phyloP scores from a whole-genome alignment of 2,113 vertebrate species.

The Tenrec ecaudatus region DNA sequence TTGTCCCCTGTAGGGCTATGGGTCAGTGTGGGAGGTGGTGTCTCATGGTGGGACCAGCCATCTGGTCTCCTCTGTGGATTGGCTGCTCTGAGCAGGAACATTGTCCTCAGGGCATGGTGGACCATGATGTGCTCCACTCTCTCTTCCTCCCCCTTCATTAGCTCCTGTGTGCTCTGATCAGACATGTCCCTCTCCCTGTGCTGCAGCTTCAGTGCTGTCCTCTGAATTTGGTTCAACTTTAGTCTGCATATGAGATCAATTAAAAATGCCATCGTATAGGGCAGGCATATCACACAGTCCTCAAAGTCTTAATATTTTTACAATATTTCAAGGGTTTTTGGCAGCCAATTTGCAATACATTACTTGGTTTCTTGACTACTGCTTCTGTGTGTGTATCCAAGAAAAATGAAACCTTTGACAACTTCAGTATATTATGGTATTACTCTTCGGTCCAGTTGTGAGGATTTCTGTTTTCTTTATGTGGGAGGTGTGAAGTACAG shows the following conservation, averaged over 20 bases:
- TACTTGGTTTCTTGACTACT: background rate
- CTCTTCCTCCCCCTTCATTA: too few species aligned
- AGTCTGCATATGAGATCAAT: background rate
- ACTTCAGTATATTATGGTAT: background rate
- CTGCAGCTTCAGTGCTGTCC: too few species aligned
- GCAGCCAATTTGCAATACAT: background rate
- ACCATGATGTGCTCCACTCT: too few species aligned
- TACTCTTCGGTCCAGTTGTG: background rate
- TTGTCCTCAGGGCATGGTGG: too few species aligned
- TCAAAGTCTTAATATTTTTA: background rate
- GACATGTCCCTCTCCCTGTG: too few species aligned
- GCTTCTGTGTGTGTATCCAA: background rate
- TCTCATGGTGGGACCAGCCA: too few species aligned
- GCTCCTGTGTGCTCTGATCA: too few species aligned
- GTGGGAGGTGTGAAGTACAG: background rate
- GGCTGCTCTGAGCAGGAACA: too few species aligned
- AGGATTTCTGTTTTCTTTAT: background rate
- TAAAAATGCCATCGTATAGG: background rate
- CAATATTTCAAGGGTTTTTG: background rate
- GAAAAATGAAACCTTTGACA: background rate
- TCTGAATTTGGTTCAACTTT: background rate
- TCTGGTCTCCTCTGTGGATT: too few species aligned
- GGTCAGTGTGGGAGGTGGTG: too few species aligned
- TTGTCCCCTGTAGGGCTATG: too few species aligned
- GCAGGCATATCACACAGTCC: background rate